These are phyloP conservation scores for Parnassius mnemosyne DNA, from an alignment of 2,888 invertebrate genomes.

Conservation along the genomic window DNA sequence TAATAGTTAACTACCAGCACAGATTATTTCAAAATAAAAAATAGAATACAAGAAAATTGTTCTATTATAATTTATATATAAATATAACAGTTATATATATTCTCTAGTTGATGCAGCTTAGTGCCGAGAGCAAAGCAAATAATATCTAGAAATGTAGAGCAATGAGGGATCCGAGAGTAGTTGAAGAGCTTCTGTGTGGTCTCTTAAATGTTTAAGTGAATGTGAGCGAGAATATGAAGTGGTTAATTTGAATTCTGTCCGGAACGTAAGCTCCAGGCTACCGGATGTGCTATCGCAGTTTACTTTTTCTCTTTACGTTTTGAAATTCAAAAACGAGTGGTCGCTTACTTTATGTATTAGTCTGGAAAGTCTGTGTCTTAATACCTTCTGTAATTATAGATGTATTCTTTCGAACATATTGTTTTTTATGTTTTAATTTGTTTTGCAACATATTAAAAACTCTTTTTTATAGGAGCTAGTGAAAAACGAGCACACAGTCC, in stretches of 20 bases:
- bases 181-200: constrained; percentile 34
- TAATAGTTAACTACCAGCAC: too few relatives aligned
- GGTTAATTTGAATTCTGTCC: constrained; percentile 71
- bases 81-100: too few relatives aligned
- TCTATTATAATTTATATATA: too few relatives aligned
- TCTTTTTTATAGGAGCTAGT: too few relatives aligned
- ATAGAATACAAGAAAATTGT: too few relatives aligned
- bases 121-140: constrained; percentile 15
- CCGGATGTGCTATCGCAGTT: constrained; percentile 29
- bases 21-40: too few relatives aligned
- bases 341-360: not conserved
- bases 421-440: too few relatives aligned
- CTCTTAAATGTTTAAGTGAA: constrained; percentile 62
- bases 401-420: too few relatives aligned
- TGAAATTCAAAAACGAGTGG: not conserved
- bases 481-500: too few relatives aligned
- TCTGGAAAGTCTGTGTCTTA: too few relatives aligned
- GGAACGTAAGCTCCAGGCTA: constrained; percentile 11
- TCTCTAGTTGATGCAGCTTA: not conserved
- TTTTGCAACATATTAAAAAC: too few relatives aligned
- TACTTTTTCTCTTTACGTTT: constrained; percentile 23
- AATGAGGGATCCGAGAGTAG: constrained; percentile 30
- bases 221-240: constrained; percentile 62
- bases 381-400: too few relatives aligned
- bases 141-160: constrained; percentile 21